phyloP scores from a whole-genome alignment of 2,888 invertebrate genomes.

The Clanis bilineata region DNA sequence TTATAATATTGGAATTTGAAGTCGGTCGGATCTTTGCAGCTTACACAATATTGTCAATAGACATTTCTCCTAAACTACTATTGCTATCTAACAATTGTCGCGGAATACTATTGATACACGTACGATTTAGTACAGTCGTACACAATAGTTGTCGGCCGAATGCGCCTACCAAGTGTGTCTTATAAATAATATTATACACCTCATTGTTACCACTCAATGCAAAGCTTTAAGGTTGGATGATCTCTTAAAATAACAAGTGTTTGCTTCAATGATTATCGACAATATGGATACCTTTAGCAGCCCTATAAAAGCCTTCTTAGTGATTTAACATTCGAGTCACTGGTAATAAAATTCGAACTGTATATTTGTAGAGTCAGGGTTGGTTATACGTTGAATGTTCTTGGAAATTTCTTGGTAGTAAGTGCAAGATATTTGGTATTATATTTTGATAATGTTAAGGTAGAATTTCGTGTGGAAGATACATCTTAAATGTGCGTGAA shows the following conservation, averaged over 20 bases:
- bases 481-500: constrained; percentile 72
- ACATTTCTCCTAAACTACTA: not conserved
- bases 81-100: not conserved
- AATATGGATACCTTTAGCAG: constrained; percentile 78
- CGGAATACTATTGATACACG: constrained; percentile 52
- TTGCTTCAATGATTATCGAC: constrained; percentile 82
- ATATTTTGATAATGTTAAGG: constrained; percentile 19
- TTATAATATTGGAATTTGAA: not conserved
- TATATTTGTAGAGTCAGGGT: not conserved
- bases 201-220: constrained; percentile 71
- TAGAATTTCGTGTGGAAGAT: constrained; percentile 30
- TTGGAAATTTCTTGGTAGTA: not conserved
- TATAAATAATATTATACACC: constrained; percentile 81
- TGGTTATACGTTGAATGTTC: constrained; percentile 20
- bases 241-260: constrained; percentile 83
- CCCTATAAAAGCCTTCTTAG: constrained; percentile 72
- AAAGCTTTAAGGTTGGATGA: constrained; percentile 80
- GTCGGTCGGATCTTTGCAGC: not conserved
- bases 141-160: constrained; percentile 57
- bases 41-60: not conserved
- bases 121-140: constrained; percentile 57
- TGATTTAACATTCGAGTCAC: constrained; percentile 33
- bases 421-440: not conserved
- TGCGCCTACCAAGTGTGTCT: constrained; percentile 77
- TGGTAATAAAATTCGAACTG: constrained; percentile 21